Evolutionary conservation across 2,797 vertebrate genomes (phyloP), one percentile per base, ranked within the genome.

Genomic region (Orestias chungarensis): DNA sequence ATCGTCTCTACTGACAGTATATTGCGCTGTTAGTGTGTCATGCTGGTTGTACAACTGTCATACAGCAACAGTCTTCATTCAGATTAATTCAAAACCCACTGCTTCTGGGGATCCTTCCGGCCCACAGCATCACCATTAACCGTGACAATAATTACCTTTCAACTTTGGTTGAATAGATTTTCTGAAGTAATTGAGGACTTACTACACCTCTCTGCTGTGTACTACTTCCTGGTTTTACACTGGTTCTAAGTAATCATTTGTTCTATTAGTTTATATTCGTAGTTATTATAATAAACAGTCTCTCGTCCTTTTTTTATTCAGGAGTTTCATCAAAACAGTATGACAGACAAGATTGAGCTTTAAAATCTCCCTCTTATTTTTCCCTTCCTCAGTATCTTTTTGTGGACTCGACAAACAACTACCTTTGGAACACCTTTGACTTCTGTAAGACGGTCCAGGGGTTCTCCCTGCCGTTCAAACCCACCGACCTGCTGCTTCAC

Each of bases 381-480:
- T 72, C 38, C 35, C 8, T 59, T 74, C 47, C 42, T 25, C 91
- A 99, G 98, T 99, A 99, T 72, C 95, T 99, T 74, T 99, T 99
- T 1, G 95, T 95, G 0, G 98, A 99, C 0, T 95, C 96, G 38
- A 95, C 94, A 0, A 95, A 95, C 75, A 94, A 95, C 1, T 98
- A 95, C 86, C 91, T 99, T 70, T 99, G 98, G 98, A 96, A 96
- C 93, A 97, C 96, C 0, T 96, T 94, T 0, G 96, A 99, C 94
- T 99, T 99, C 92, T 99, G 97, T 81, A 94, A 88, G 84, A 96
- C 81, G 0, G 85, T 99, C 4, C 95, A 96, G 66, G 96, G 96
- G 66, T 98, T 98, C 89, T 86, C 95, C 0, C 89, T 96, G 35
- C 96, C 96, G 3, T 99, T 99, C 93, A 94, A 94, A 82, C 97